Base-by-base conservation (phyloP, 92 coral and sea anemone species). In the Parazoanthus darwini region DNA sequence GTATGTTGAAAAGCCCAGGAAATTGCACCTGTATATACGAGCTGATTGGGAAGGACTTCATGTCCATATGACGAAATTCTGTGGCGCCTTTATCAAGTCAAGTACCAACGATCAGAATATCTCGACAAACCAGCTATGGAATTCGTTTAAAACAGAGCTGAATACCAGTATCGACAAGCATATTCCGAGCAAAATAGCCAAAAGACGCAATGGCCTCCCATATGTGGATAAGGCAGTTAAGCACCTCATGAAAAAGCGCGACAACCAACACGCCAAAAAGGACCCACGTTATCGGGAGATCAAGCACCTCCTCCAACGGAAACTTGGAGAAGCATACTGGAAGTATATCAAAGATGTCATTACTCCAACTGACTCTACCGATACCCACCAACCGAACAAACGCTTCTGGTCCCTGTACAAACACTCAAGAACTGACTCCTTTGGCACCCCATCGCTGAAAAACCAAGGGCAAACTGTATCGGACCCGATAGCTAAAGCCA, bases 1-100 rank as follows among this genome's bases (percentile, higher is more conserved):
- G 5, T 92, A 88, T 48, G 86, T 81, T 74, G 91, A 91, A 71
- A 88, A 88, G 42, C 89, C 91, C 65, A 77, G 89, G 79, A 88
- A 76, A 44, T 13, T 88, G 26, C 56, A 36, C 79, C 43, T 80
- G 13, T 80, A 86, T 23, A 86, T 56, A 39, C 50, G 71, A 26
- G 89, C 75, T 1, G 89, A 76, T 46, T 77, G 84, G 84, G 89
- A 76, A 18, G 89, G 89, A 8, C 74, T 86, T 4, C 89, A 29
- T 43, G 71, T 16, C 71, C 84, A 86, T 22, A 86, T 86, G 82
- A 5, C 70, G 25, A 86, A 79, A 75, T 86, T 86, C 63, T 74
- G 89, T 29, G 82, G 76, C 78, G 13, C 82, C 46, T 44, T 86
- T 86, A 50, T 74, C 50, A 6, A 46, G 66, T 66, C 82, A 43